Evolutionary conservation across 2,888 invertebrate species (phyloP).

Genomic region (Adelphocoris suturalis): DNA sequence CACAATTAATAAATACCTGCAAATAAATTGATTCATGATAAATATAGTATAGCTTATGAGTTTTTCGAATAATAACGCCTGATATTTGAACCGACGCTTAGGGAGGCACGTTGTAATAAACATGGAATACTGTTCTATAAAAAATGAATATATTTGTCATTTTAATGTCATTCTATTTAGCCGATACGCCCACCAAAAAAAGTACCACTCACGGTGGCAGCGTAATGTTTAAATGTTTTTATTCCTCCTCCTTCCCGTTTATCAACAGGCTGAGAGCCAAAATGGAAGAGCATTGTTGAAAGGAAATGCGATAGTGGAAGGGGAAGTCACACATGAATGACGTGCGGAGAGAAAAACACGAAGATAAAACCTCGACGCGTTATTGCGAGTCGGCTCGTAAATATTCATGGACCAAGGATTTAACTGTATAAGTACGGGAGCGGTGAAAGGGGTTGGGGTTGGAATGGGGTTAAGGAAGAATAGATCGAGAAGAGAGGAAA

Average conservation of each 20-base stretch:
- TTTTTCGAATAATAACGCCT: background rate
- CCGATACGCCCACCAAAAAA: background rate
- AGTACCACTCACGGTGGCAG: background rate
- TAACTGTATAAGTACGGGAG: conserved; percentile 39
- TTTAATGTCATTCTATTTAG: background rate
- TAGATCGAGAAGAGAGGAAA: background rate
- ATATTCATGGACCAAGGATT: conserved; percentile 39
- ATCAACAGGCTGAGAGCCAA: conserved; percentile 39
- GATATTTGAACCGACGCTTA: background rate
- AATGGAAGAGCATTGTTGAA: conserved; percentile 5
- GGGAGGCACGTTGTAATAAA: too few species aligned
- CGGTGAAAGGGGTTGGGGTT: background rate
- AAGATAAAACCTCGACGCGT: conserved; percentile 36
- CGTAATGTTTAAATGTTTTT: background rate
- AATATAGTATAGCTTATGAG: too few species aligned
- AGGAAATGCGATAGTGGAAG: conserved; percentile 32
- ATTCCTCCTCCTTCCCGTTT: conserved; percentile 1
- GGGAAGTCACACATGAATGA: conserved; percentile 39
- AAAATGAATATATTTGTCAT: too few species aligned
- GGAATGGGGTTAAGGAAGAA: conserved; percentile 20
- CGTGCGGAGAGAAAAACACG: conserved; percentile 29
- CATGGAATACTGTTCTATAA: too few species aligned
- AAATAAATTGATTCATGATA: too few species aligned
- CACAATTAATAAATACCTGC: too few species aligned
- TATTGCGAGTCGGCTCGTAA: conserved; percentile 36